Base-by-base conservation (phyloP, 2,888 invertebrate genomes). In the Plusia festucae region DNA sequence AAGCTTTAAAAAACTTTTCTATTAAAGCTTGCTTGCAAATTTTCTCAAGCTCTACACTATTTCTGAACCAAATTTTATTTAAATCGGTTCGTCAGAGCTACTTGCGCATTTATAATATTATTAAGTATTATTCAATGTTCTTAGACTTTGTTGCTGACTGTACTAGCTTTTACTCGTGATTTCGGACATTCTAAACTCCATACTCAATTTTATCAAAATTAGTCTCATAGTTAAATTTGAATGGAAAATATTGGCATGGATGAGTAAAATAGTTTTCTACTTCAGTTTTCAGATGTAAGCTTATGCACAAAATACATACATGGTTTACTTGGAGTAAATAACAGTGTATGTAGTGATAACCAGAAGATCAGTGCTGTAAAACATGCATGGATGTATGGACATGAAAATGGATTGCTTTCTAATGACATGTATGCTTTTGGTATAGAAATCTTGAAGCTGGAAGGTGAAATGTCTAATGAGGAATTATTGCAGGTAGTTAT, bases 341-440 rank as follows among this genome's bases (percentile, higher is more conserved):
- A 90, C 0, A 82, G 64, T 66, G 59, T 90, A 4, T 93, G 92
- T 63, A 85, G 83, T 20, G 90, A 91, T 16, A 56, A 74, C 30
- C 89, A 92, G 62, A 94, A 89, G 75, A 88, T 94, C 53, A 76
- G 73, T 52, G 89, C 88, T 0, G 91, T 95, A 5, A 93, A 93
- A 82, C 87, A 88, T 22, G 93, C 93, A 2, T 95, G 94, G 94
- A 83, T 83, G 75, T 90, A 86, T 71, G 93, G 93, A 0, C 90
- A 92, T 70, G 90, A 91, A 46, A 89, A 88, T 82, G 91, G 89
- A 9, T 65, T 94, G 9, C 85, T 95, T 1, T 83, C 86, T 3
- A 88, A 90, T 81, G 90, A 93, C 2, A 92, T 94, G 92, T 94
- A 93, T 73, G 81, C 83, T 8, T 94, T 95, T 86, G 95, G 95